Evolutionary conservation across 2,888 invertebrate species (phyloP), one percentile per base, ranked within the genome.

Genomic region (Drosophila tanythrix): DNA sequence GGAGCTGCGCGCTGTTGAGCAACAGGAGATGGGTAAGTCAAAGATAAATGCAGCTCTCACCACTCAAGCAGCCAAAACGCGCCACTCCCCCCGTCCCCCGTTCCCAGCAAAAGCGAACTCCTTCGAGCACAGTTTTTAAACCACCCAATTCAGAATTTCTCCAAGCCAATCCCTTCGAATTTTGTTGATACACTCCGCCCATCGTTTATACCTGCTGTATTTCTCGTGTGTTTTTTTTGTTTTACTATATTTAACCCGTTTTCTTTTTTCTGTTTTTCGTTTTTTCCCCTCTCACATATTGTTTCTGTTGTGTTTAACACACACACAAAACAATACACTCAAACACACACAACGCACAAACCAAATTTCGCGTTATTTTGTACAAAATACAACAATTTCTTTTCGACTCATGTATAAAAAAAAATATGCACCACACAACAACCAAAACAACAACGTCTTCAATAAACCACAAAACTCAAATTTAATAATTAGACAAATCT

Each of bases 401-500:
- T 58, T 50, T 25, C 43, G 29, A 48, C 36, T 55, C 46, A 67
- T 69, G 59, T 70, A 64, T 8, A 55, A 56, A 56, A 38, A 15
- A 11, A 25, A 73, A 36, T 65, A 75, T 72, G 75, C 82, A 88
- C 90, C 70, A 61, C 69, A 76, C 68, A 74, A 82, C 81, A 77
- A 73, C 84, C 72, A 64, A 68, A 70, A 64, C 56, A 61, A 61
- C 59, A 71, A 71, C 71, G 61, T 64, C 50, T 50, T 57, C 33
- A 67, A 57, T 58, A 51, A 78, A 83, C 46, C 76, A 74, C 55
- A 81, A 75, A 76, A 63, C 67, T n/a, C 31, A 3, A 60, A 76
- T 53, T 79, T 75, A 75, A 82, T 89, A 82, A 84, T 75, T 90
- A 93, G 93, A 93, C 90, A 92, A 93, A 92, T 92, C 92, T 91